A percentile compares a stretch with the other conserved stretches of the same genome.
Conservation (phyloP, 2,888 invertebrate genomes). For the Cosmopolites sordidus region DNA sequence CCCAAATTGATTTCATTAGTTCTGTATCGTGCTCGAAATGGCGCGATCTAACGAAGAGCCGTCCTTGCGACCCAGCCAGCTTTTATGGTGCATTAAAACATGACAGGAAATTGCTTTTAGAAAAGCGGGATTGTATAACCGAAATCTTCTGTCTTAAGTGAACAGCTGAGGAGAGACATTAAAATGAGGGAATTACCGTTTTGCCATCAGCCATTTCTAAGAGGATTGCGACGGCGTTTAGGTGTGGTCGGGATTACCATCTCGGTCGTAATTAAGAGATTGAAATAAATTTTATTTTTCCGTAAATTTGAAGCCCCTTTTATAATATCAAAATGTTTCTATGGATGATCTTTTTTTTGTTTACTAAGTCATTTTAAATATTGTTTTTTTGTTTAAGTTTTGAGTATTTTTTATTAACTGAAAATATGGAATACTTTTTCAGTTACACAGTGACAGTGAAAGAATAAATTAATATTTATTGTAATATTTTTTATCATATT, state of each 20-base stretch:
- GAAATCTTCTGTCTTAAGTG: constrained; percentile 18
- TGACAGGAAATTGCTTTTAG: constrained; percentile 23
- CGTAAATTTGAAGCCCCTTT: no score
- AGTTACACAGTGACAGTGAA: no score
- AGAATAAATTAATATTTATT: no score
- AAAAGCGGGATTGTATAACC: constrained; percentile 18
- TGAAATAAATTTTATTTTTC: no score
- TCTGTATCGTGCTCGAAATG: constrained; percentile 4
- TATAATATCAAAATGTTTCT: no score
- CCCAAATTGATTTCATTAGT: constrained; percentile 19
- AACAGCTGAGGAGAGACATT: not conserved
- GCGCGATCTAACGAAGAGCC: constrained; percentile 14
- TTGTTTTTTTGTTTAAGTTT: no score
- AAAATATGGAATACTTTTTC: no score
- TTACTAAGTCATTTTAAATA: no score
- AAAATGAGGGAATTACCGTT: not conserved
- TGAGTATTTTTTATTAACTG: no score
- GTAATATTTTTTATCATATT: no score
- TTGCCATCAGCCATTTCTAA: not conserved
- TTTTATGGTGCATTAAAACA: constrained; percentile 21
- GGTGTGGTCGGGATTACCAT: not conserved
- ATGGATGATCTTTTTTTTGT: no score
- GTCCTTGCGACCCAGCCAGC: constrained; percentile 11
- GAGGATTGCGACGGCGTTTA: constrained; percentile 1
- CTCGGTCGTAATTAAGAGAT: no score